phyloP scores from a whole-genome alignment of 2,888 invertebrate species.

The Buathra laborator region DNA sequence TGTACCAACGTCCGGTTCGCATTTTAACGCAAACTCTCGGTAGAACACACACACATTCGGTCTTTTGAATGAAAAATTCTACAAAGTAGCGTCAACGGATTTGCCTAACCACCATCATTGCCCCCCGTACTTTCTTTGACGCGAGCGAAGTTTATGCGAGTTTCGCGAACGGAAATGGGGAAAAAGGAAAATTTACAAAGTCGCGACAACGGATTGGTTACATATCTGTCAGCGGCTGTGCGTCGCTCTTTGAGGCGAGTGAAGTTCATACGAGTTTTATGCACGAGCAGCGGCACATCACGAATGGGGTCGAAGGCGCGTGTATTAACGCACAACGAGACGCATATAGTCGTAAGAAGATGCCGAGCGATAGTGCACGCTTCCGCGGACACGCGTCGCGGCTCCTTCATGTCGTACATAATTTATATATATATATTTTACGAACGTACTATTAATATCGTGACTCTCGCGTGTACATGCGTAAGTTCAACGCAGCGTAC shows the following conservation, averaged over 20 bases:
- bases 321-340: background rate
- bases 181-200: too few relatives aligned
- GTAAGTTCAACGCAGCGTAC: constrained; percentile 55
- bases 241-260: too few relatives aligned
- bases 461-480: constrained; percentile 65
- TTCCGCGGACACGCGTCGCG: constrained; percentile 53
- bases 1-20: background rate
- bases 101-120: background rate
- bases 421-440: constrained; percentile 18
- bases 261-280: too few relatives aligned
- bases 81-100: background rate
- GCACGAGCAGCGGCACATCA: too few relatives aligned
- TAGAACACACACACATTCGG: too few relatives aligned
- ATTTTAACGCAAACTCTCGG: background rate
- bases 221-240: too few relatives aligned
- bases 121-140: background rate
- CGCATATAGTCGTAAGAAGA: constrained; percentile 1
- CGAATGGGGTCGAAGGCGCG: background rate
- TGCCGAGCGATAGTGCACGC: constrained; percentile 56
- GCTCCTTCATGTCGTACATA: constrained; percentile 40
- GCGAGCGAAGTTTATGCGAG: background rate
- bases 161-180: background rate
- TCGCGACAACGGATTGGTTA: too few relatives aligned
- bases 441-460: constrained; percentile 76
- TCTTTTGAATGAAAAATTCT: background rate